Conservation (phyloP, 2,888 invertebrate genomes). For the Drosophila mettleri region DNA sequence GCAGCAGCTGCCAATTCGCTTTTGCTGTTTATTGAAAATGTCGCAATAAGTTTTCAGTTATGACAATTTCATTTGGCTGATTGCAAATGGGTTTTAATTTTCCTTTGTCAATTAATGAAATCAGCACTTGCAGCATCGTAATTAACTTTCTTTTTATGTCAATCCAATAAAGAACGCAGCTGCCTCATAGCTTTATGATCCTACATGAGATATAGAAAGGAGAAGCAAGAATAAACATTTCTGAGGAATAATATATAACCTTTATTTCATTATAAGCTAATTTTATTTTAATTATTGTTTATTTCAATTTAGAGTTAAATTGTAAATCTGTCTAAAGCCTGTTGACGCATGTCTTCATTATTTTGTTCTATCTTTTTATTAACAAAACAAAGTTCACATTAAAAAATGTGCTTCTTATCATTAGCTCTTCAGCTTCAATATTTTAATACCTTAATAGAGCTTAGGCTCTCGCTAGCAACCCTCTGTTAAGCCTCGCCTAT, state of each 20-base stretch:
- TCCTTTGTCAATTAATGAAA: constrained; percentile 5
- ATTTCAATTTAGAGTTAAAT: too few species aligned
- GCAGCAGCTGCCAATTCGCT: constrained; percentile 56
- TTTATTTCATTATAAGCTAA: too few species aligned
- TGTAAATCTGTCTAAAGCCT: too few species aligned
- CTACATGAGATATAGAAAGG: too few species aligned
- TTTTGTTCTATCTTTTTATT: too few species aligned
- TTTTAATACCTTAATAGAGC: background rate
- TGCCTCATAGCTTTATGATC: too few species aligned
- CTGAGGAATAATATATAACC: too few species aligned
- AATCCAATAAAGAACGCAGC: too few species aligned
- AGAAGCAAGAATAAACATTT: too few species aligned
- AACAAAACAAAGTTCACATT: background rate
- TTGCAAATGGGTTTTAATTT: constrained; percentile 2
- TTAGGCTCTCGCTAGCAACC: too few species aligned
- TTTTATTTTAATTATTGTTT: too few species aligned
- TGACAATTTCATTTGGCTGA: constrained; percentile 58
- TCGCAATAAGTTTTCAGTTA: constrained; percentile 72
- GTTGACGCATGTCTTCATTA: too few species aligned
- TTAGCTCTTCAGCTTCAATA: background rate
- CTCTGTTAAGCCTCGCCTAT: background rate
- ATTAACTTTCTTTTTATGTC: constrained; percentile 2
- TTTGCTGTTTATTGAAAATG: constrained; percentile 54
- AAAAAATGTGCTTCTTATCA: rapidly evolving
- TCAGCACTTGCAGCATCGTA: constrained; percentile 7